phyloP scores from a whole-genome alignment of 1,140 invertebrate genomes.

The Lutraria rhynchaena region DNA sequence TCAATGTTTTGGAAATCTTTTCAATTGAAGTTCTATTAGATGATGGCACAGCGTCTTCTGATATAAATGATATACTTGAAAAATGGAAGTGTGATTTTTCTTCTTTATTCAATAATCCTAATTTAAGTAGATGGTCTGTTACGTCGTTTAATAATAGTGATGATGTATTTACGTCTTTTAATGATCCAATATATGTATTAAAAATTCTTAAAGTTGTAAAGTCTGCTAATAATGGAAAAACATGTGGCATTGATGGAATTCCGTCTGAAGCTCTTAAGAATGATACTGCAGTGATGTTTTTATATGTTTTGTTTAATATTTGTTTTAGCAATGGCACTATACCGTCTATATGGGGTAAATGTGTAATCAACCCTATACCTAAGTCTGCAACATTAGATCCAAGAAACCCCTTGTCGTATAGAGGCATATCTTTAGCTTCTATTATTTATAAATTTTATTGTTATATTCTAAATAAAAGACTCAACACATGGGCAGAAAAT shows the following conservation, averaged over 20 bases:
- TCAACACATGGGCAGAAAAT: constrained; percentile 11
- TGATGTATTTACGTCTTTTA: background rate
- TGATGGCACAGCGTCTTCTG: too few species aligned
- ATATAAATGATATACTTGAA: too few species aligned
- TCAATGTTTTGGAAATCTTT: constrained; percentile 27
- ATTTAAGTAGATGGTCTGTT: background rate
- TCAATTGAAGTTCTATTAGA: constrained; percentile 9
- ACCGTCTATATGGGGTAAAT: background rate
- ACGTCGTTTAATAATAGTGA: background rate
- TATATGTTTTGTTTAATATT: constrained; percentile 19
- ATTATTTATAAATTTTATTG: constrained; percentile 37
- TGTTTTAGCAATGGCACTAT: background rate
- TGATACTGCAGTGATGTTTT: constrained; percentile 7
- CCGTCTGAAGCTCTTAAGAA: constrained; percentile 18
- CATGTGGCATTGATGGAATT: constrained; percentile 6
- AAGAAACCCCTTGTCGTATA: constrained; percentile 42
- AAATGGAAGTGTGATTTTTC: background rate
- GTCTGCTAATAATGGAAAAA: constrained; percentile 7
- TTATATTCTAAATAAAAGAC: constrained; percentile 23
- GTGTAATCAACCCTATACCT: constrained; percentile 41
- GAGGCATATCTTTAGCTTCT: constrained; percentile 16
- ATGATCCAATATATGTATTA: background rate
- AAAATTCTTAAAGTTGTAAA: background rate
- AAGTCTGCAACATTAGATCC: constrained; percentile 15
- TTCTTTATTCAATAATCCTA: background rate